Conservation (phyloP, 1,140 invertebrate genomes). For the Atta colombica region DNA sequence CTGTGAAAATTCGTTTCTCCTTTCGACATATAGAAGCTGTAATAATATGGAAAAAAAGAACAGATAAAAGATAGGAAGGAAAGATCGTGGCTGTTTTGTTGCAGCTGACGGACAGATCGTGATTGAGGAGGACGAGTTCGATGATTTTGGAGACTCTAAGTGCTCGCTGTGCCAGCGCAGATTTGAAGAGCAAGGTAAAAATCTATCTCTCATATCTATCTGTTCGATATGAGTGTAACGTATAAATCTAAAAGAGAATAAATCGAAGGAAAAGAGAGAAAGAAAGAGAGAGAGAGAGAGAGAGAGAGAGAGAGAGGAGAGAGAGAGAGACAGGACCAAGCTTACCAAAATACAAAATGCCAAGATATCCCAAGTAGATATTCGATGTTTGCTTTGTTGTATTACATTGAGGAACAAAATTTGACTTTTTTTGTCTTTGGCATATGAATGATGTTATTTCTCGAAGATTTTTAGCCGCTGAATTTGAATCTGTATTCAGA, state of each 20-base stretch:
- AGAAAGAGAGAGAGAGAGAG: no score
- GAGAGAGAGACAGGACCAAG: constrained; percentile 84
- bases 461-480: no score
- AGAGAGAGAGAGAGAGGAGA: no score
- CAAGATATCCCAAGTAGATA: constrained; percentile 65
- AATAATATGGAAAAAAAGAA: constrained; percentile 35
- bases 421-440: no score
- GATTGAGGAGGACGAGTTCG: constrained; percentile 88
- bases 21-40: constrained; percentile 38
- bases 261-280: constrained; percentile 72
- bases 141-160: constrained; percentile 87
- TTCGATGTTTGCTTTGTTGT: constrained; percentile 50
- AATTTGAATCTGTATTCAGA: no score
- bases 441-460: no score
- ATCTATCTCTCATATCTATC: constrained; percentile 66
- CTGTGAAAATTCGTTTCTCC: constrained; percentile 65
- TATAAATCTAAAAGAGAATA: constrained; percentile 44
- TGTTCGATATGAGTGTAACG: constrained; percentile 33
- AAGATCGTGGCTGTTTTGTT: constrained; percentile 87
- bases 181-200: constrained; percentile 92
- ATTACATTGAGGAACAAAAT: background rate
- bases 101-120: constrained; percentile 89
- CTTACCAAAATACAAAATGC: constrained; percentile 81
- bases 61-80: constrained; percentile 72
- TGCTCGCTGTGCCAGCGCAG: constrained; percentile 92